Conservation (phyloP, 2,797 vertebrate genomes). For the Lophura swinhoii region DNA sequence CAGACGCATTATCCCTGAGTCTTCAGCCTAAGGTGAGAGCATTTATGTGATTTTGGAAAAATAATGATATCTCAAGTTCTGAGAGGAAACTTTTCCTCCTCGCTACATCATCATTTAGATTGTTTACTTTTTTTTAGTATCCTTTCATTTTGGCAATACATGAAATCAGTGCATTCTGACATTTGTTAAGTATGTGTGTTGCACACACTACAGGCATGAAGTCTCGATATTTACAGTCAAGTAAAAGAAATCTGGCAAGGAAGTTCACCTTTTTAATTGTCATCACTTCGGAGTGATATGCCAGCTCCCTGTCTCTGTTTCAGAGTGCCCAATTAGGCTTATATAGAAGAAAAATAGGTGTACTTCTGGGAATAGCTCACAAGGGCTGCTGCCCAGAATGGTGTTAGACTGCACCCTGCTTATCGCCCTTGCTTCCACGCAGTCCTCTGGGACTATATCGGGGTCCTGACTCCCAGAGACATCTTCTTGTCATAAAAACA, state of each 20-base stretch:
- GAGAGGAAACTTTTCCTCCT: not conserved
- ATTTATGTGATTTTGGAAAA: not conserved
- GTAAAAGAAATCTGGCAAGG: not conserved
- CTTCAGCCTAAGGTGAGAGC: not conserved
- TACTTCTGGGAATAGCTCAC: not conserved
- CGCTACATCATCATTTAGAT: not conserved
- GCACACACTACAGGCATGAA: not conserved
- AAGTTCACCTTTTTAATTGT: not conserved
- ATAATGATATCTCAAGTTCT: not conserved
- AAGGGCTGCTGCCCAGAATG: not conserved
- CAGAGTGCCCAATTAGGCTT: not conserved
- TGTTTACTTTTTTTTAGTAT: not conserved
- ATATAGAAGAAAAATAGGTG: not conserved
- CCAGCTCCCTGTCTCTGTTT: not conserved
- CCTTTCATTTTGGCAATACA: not conserved
- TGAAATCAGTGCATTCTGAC: not conserved
- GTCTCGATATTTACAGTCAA: not conserved
- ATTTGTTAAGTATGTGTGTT: not conserved
- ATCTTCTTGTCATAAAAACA: not conserved
- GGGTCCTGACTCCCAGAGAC: not conserved
- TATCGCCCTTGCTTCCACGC: fast-evolving
- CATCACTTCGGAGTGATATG: not conserved
- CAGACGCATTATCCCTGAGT: not conserved
- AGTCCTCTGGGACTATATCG: not conserved
- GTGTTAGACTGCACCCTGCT: fast-evolving